These are phyloP conservation scores for Melospiza melodia DNA, from an alignment of 2,113 vertebrate species.

Conservation along the genomic window DNA sequence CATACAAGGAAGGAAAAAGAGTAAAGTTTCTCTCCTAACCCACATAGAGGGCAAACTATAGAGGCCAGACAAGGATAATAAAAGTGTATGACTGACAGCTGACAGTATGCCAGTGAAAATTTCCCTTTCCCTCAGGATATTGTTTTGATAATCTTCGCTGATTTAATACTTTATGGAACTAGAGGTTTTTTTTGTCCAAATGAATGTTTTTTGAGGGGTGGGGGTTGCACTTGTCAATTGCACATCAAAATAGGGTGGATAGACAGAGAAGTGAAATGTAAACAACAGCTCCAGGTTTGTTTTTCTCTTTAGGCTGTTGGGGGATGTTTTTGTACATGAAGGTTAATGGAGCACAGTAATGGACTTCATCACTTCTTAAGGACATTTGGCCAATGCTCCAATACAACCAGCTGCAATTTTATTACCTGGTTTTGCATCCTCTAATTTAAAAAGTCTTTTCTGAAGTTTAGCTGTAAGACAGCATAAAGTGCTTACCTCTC, in stretches of 20 bases:
- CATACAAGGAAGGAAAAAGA: not conserved
- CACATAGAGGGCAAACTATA: constrained; percentile 41
- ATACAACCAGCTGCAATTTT: not conserved
- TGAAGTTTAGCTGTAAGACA: not conserved
- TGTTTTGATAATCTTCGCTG: constrained; percentile 63
- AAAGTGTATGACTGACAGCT: constrained; percentile 52
- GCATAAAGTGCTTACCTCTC: not conserved
- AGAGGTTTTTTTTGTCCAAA: not conserved
- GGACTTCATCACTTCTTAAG: not conserved
- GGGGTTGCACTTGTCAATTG: constrained; percentile 53
- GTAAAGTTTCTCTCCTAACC: not conserved
- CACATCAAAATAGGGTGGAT: constrained; percentile 30
- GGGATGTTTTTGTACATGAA: constrained; percentile 36
- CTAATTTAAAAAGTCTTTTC: not conserved
- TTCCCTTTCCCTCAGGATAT: constrained; percentile 48
- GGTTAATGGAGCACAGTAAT: constrained; percentile 2
- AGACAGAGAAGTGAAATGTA: constrained; percentile 39
- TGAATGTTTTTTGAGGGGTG: not conserved
- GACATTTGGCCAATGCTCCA: not conserved
- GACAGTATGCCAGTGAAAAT: constrained; percentile 40
- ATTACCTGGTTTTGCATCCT: not conserved
- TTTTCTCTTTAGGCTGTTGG: constrained; percentile 33
- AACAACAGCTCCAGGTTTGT: constrained; percentile 65
- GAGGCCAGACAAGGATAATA: constrained; percentile 56
- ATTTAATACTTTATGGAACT: constrained; percentile 44